Evolutionary conservation across 1,140 invertebrate species (phyloP).

Genomic region (Calephelis nemesis): DNA sequence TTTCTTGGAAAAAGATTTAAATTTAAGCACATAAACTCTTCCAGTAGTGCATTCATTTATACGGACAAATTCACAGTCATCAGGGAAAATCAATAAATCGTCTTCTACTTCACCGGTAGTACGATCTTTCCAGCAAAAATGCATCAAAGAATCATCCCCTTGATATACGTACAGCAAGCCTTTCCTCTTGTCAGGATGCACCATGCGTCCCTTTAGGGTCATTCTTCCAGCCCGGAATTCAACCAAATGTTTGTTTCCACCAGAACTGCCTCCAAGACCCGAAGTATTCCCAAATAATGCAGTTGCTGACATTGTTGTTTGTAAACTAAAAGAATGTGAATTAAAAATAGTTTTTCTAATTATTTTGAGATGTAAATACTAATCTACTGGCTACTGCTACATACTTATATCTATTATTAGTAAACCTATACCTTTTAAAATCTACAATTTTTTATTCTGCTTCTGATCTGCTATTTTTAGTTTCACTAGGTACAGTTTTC

Average conservation of each 20-base stretch:
- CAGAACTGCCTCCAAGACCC: conserved; percentile 88
- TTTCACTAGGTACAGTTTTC: too few species aligned
- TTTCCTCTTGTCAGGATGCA: conserved; percentile 97
- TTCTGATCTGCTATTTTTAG: too few species aligned
- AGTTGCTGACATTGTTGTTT: conserved; percentile 79
- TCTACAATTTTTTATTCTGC: too few species aligned
- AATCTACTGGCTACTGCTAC: too few species aligned
- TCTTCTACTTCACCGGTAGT: conserved; percentile 84
- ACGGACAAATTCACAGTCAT: conserved; percentile 98
- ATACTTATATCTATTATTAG: too few species aligned
- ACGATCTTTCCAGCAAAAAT: conserved; percentile 99
- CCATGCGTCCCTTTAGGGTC: conserved; percentile 95
- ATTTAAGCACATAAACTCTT: conserved; percentile 96
- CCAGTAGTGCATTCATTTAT: conserved; percentile 98
- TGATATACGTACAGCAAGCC: conserved; percentile 97
- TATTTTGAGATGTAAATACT: not conserved
- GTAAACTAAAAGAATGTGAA: not conserved
- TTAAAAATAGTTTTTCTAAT: not conserved
- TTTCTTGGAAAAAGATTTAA: conserved; percentile 94
- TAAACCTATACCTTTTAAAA: too few species aligned
- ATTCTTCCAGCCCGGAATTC: conserved; percentile 98
- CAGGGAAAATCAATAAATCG: conserved; percentile 98
- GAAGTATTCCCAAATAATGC: conserved; percentile 87
- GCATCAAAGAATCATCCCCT: conserved; percentile 97
- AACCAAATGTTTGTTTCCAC: conserved; percentile 93